A percentile compares a stretch with the other conserved stretches of the same genome.
These are phyloP conservation scores for Tetanocera ferruginea DNA, from an alignment of 2,888 invertebrate species.

Conservation along the genomic window DNA sequence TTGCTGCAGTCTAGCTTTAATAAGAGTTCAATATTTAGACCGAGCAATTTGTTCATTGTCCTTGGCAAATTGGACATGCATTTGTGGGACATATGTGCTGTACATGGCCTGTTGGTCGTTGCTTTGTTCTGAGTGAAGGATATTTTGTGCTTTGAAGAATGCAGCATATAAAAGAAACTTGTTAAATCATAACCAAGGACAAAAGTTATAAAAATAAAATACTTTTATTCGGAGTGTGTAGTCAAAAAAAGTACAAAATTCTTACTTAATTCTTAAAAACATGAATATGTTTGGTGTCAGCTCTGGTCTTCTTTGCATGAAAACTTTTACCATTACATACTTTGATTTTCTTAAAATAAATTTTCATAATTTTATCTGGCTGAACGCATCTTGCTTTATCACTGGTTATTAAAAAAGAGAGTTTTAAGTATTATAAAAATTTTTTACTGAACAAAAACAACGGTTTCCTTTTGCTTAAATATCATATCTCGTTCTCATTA, in stretches of 20 bases:
- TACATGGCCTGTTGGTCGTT: slow-evolving; percentile 16
- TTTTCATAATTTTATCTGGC: too few relatives aligned
- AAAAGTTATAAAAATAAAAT: too few relatives aligned
- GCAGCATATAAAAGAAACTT: background rate
- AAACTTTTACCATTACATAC: too few relatives aligned
- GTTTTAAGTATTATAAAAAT: too few relatives aligned
- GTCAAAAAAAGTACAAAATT: too few relatives aligned
- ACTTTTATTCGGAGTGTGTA: background rate
- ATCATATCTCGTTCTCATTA: too few relatives aligned
- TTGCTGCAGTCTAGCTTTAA: slow-evolving; percentile 37
- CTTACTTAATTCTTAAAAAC: background rate
- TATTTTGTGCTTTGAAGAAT: background rate
- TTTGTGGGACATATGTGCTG: slow-evolving; percentile 38
- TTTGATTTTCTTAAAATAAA: too few relatives aligned
- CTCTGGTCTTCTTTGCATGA: background rate
- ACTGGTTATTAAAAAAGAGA: too few relatives aligned
- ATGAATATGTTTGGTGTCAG: background rate
- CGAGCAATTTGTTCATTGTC: slow-evolving; percentile 57
- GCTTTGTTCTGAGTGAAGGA: background rate
- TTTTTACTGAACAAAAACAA: too few relatives aligned
- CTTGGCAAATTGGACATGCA: slow-evolving; percentile 58
- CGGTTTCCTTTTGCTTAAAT: too few relatives aligned
- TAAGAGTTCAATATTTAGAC: slow-evolving; percentile 48
- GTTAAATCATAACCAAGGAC: background rate
- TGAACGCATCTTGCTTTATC: too few relatives aligned